Evolutionary conservation across 1,140 invertebrate species (phyloP).

Genomic region (Triops cancriformis): DNA sequence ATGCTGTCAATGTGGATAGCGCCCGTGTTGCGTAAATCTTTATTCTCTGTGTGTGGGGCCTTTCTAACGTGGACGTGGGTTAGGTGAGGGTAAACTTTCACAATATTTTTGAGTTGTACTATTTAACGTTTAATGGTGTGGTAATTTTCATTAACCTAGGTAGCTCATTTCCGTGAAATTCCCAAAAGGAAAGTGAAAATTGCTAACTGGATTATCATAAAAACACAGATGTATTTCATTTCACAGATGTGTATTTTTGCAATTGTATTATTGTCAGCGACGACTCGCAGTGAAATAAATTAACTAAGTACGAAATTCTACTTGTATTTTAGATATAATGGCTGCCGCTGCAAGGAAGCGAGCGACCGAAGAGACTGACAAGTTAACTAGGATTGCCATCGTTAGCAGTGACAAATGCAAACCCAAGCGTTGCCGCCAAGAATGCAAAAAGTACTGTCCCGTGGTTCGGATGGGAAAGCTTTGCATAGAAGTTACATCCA

Average conservation of each 20-base stretch:
- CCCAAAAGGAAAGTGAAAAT: no score
- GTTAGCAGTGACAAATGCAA: constrained; percentile 98
- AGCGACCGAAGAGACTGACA: constrained; percentile 72
- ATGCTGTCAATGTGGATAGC: neutral
- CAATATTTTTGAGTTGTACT: neutral
- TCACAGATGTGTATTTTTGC: no score
- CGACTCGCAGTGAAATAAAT: neutral
- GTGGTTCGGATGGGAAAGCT: constrained; percentile 98
- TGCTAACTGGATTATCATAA: no score
- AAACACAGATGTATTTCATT: no score
- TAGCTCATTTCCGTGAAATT: no score
- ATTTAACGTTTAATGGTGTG: neutral
- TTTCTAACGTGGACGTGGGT: constrained; percentile 12
- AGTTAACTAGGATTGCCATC: constrained; percentile 94
- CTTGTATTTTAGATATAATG: neutral
- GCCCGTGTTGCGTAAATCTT: neutral
- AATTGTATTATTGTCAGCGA: neutral
- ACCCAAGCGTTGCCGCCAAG: constrained; percentile 96
- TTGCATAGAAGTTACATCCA: constrained; percentile 97
- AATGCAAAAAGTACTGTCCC: constrained; percentile 97
- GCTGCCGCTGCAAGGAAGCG: constrained; percentile 25
- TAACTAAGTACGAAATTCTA: neutral
- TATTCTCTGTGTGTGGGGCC: neutral
- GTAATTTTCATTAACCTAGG: neutral
- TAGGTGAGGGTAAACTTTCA: neutral